These are phyloP conservation scores for Phrynocephalus vlangalii DNA, from an alignment of 2,797 vertebrate species.

Conservation along the genomic window DNA sequence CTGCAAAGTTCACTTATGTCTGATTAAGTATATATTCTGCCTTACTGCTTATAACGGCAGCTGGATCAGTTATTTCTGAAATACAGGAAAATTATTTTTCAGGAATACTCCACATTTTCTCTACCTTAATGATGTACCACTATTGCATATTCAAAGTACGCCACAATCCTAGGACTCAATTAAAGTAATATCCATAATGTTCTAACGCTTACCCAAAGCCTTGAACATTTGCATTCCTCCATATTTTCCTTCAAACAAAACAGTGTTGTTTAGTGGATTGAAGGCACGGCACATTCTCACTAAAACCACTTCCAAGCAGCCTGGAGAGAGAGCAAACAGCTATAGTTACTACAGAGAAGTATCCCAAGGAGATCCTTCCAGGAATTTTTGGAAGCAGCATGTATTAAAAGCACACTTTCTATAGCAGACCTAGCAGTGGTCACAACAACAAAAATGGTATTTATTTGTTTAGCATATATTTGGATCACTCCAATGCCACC, in stretches of 20 bases:
- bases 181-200: not conserved
- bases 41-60: too few species aligned
- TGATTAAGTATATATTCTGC: too few species aligned
- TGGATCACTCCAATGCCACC: not conserved
- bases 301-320: conserved; percentile 98
- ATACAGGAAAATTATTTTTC: too few species aligned
- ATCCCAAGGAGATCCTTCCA: conserved; percentile 4
- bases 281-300: conserved; percentile 99
- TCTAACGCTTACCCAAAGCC: conserved; percentile 87
- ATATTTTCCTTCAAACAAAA: conserved; percentile 99
- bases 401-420: not conserved
- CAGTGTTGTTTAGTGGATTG: conserved; percentile 99
- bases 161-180: not conserved
- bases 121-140: too few species aligned
- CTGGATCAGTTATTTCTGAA: too few species aligned
- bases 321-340: conserved; percentile 72
- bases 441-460: not conserved
- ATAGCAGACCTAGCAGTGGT: too few species aligned
- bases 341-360: conserved; percentile 8
- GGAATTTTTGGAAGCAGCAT: conserved; percentile 2
- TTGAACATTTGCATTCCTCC: conserved; percentile 99
- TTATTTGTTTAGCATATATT: not conserved
- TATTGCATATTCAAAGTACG: conserved; percentile 25
- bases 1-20: too few species aligned
- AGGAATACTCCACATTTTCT: too few species aligned